phyloP scores from a whole-genome alignment of 1,140 invertebrate genomes.

The Musca vetustissima region DNA sequence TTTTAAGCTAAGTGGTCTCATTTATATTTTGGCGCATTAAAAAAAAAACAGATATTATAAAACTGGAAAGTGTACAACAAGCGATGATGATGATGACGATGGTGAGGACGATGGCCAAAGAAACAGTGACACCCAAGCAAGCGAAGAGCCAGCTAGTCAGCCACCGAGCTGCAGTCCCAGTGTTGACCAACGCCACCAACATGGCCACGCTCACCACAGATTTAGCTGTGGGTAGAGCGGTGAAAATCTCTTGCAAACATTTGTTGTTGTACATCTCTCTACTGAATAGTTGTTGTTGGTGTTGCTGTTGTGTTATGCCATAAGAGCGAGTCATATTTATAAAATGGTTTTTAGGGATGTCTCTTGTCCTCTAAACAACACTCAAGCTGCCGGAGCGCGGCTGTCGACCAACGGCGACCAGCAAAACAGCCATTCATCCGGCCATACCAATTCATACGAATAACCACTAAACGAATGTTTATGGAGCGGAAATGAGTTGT shows the following conservation, averaged over 20 bases:
- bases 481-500: slow-evolving; percentile 23
- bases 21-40: slow-evolving; percentile 6
- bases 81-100: not conserved
- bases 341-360: slow-evolving; percentile 5
- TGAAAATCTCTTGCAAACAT: not conserved
- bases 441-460: not conserved
- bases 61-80: slow-evolving; percentile 10
- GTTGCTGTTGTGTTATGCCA: not conserved
- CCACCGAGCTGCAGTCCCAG: not conserved
- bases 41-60: not conserved
- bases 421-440: not conserved
- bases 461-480: slow-evolving; percentile 24
- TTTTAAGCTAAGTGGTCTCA: slow-evolving; percentile 20
- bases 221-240: no score
- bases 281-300: not conserved
- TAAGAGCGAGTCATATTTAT: not conserved
- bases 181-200: no score
- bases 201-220: no score
- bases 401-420: not conserved
- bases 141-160: not conserved
- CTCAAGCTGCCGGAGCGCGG: not conserved
- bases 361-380: slow-evolving; percentile 4
- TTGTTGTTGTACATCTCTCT: slow-evolving; percentile 1
- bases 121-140: not conserved
- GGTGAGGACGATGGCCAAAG: no score